These are phyloP conservation scores for Drosophila lacteicornis DNA, from an alignment of 1,140 invertebrate genomes.

Conservation along the genomic window DNA sequence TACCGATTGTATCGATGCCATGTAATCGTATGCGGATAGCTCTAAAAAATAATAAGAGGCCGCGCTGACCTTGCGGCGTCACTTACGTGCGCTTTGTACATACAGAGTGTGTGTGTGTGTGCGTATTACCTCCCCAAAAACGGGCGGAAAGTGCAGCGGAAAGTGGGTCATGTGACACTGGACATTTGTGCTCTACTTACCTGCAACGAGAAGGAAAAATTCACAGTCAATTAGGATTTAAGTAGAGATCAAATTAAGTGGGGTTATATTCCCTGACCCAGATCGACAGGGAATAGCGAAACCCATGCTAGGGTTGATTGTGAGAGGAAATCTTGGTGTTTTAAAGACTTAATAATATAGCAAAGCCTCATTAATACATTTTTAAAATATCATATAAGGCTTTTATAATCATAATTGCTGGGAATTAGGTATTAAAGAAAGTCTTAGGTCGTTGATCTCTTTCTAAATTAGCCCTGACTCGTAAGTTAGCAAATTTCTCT, in stretches of 20 bases:
- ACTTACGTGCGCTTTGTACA: slow-evolving; percentile 43
- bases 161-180: slow-evolving; percentile 77
- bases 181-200: slow-evolving; percentile 73
- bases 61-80: slow-evolving; percentile 66
- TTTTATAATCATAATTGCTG: too few species aligned
- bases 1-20: slow-evolving; percentile 18
- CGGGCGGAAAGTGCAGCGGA: slow-evolving; percentile 31
- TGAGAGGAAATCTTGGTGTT: too few species aligned
- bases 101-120: not conserved
- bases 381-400: too few species aligned
- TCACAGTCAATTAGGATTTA: slow-evolving; percentile 36
- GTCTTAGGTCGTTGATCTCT: too few species aligned
- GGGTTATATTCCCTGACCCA: slow-evolving; percentile 1
- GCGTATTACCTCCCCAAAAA: slow-evolving; percentile 8
- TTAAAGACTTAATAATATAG: too few species aligned
- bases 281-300: not conserved
- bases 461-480: too few species aligned
- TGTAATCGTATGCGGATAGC: slow-evolving; percentile 61
- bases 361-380: too few species aligned
- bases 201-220: slow-evolving; percentile 63
- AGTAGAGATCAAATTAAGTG: slow-evolving; percentile 5
- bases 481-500: too few species aligned
- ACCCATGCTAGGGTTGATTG: too few species aligned
- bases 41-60: slow-evolving; percentile 41
- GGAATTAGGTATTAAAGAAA: too few species aligned